Evolutionary conservation across 2,888 invertebrate species (phyloP).

Genomic region (Cyclophora albipunctata): DNA sequence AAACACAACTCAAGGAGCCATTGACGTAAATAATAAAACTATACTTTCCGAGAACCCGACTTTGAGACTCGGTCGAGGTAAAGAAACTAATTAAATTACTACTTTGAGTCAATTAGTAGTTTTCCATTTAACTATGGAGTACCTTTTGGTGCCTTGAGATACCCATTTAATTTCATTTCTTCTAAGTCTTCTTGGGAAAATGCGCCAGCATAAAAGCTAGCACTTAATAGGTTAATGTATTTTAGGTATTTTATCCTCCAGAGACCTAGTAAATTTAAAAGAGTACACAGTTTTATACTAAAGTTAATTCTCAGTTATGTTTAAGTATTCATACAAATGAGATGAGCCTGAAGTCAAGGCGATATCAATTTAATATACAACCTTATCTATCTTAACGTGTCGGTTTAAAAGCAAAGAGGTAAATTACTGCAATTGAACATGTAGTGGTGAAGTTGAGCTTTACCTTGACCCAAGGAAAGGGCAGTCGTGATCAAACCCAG

Average conservation of each 20-base stretch:
- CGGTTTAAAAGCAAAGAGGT: constrained; percentile 23
- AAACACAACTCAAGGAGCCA: neutral
- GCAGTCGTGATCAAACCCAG: constrained; percentile 11
- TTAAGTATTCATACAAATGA: too few relatives aligned
- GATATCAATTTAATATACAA: constrained; percentile 13
- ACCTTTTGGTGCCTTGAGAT: too few relatives aligned
- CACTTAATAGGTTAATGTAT: too few relatives aligned
- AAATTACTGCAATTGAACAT: constrained; percentile 30
- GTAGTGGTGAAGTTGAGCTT: constrained; percentile 15
- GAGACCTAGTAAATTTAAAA: too few relatives aligned
- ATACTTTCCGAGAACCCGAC: constrained; percentile 6
- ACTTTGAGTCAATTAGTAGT: constrained; percentile 1
- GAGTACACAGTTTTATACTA: too few relatives aligned
- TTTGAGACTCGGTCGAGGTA: constrained; percentile 7
- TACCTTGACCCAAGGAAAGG: constrained; percentile 29
- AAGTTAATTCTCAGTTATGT: too few relatives aligned
- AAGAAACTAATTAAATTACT: constrained; percentile 1
- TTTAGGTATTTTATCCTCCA: too few relatives aligned
- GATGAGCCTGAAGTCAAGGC: constrained; percentile 1
- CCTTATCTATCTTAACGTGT: constrained; percentile 14
- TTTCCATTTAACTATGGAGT: neutral
- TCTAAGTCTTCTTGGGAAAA: too few relatives aligned
- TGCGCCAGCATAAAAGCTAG: too few relatives aligned
- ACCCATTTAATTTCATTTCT: too few relatives aligned
- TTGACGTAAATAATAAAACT: neutral